Conservation (phyloP, 2,113 vertebrate genomes). For the Syngnathoides biaculeatus region DNA sequence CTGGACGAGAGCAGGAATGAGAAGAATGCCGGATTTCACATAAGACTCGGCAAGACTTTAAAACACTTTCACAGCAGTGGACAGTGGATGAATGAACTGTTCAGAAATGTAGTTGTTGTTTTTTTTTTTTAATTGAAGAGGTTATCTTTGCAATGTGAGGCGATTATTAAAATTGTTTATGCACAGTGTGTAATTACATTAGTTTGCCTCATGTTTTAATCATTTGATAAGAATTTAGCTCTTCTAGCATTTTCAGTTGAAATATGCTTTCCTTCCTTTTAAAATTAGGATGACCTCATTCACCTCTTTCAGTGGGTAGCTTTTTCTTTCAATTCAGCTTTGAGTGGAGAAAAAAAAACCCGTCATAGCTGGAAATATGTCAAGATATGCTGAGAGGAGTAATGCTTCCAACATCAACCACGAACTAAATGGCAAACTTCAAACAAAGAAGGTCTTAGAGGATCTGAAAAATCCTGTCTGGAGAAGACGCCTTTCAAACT, state of each 20-base stretch:
- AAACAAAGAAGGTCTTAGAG: too few species aligned
- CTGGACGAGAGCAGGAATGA: conserved; percentile 51
- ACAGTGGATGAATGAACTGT: background rate
- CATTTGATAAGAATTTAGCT: too few species aligned
- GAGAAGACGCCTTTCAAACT: too few species aligned
- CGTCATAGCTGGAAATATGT: conserved; percentile 15
- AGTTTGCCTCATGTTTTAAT: too few species aligned
- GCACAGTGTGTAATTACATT: too few species aligned
- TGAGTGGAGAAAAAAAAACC: conserved; percentile 17
- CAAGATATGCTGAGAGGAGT: conserved; percentile 14
- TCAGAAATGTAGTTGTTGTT: background rate
- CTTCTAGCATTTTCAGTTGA: background rate
- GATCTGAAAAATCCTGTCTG: too few species aligned
- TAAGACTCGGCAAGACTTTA: conserved; percentile 29
- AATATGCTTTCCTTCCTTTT: conserved; percentile 2
- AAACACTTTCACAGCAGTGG: conserved; percentile 38
- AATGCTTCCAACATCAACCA: conserved; percentile 9
- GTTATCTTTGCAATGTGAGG: background rate
- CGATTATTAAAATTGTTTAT: background rate
- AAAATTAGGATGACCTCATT: conserved; percentile 11
- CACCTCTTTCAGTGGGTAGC: background rate
- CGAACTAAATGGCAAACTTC: background rate
- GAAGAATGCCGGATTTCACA: conserved; percentile 60
- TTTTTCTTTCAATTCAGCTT: conserved; percentile 5
- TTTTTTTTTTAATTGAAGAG: background rate